A percentile compares a stretch with the other conserved stretches of the same genome.
These are phyloP conservation scores for Tyrophagus putrescentiae DNA, from an alignment of 1,140 invertebrate species.

Conservation along the genomic window DNA sequence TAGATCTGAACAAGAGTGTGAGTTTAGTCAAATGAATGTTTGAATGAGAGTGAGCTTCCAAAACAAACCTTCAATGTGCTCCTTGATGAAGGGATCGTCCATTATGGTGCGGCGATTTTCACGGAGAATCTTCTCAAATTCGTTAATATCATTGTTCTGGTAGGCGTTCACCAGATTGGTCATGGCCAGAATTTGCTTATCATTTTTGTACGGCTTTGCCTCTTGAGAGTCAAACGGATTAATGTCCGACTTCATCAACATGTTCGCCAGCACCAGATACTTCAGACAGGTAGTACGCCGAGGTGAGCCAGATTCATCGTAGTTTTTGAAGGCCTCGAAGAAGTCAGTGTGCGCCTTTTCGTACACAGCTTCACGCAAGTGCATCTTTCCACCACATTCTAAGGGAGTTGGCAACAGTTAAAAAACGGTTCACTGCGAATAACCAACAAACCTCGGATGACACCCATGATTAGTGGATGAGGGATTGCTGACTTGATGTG, in stretches of 20 bases:
- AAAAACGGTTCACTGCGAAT: slow-evolving; percentile 2
- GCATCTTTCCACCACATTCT: slow-evolving; percentile 99
- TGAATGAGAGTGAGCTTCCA: neutral
- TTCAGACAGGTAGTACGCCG: slow-evolving; percentile 92
- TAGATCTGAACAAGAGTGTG: slow-evolving; percentile 51
- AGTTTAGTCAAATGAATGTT: slow-evolving; percentile 17
- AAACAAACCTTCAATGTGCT: slow-evolving; percentile 80
- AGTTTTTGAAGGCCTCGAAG: slow-evolving; percentile 99
- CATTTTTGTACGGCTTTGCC: slow-evolving; percentile 98
- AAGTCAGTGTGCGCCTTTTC: slow-evolving; percentile 98
- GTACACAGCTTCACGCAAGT: slow-evolving; percentile 93
- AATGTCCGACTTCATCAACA: slow-evolving; percentile 74
- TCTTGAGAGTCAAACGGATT: slow-evolving; percentile 99
- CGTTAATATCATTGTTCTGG: slow-evolving; percentile 97
- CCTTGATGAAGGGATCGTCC: slow-evolving; percentile 97
- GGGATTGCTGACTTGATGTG: slow-evolving; percentile 99
- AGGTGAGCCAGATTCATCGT: slow-evolving; percentile 97
- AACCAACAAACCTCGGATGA: slow-evolving; percentile 64
- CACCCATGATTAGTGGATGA: slow-evolving; percentile 97
- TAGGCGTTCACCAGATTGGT: slow-evolving; percentile 94
- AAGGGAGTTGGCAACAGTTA: slow-evolving; percentile 9
- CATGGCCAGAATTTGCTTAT: slow-evolving; percentile 98
- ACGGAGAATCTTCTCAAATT: slow-evolving; percentile 92
- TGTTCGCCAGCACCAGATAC: slow-evolving; percentile 95
- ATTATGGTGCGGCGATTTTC: slow-evolving; percentile 85